Evolutionary conservation across 2,888 invertebrate species (phyloP), one percentile per base, ranked within the genome.

Genomic region (Hymenopus coronatus): DNA sequence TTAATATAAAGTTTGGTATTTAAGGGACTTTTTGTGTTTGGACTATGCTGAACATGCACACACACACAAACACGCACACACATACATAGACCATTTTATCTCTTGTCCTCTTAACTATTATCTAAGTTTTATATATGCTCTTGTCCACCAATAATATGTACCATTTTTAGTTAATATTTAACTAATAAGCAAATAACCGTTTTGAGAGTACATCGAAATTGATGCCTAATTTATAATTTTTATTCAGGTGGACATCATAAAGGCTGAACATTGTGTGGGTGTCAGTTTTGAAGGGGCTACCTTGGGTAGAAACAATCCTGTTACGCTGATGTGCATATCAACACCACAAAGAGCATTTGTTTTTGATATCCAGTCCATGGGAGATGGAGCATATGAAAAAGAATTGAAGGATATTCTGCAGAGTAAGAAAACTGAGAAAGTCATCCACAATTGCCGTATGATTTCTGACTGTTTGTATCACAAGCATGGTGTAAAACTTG

Each of bases 391-490:
- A 12, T 87, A 33, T 82, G 33, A 87, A 12, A 82, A 82, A 27
- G 87, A 82, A 27, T 82, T 87, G 14, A 28, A 82, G 30, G 40
- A 87, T 3, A n/a, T 87, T n/a, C 82, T 87, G 28, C 82, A 87
- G 82, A 33, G 82, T 6, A n/a, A 87, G 3, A 27, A 33, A n/a
- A 82, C 82, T 87, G 87, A 87, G n/a, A 87, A 87, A 54, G 33
- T 87, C 30, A 82, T 87, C 3, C 87, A 87, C 30, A 87, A 87
- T 15, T 87, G 87, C 20, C 33, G 87, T 20, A n/a, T 87, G 28
- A 33, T 87, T 7, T 87, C 87, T n/a, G 87, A 87, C 14, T 87
- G 87, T 82, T 82, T 87, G 54, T 20, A 82, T 30, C 87, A 87
- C 54, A 27, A 82, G n/a, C 82, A 87, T 33, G 28, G 15, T 33